A percentile compares a stretch with the other conserved stretches of the same genome.
Evolutionary conservation across 1,140 invertebrate species (phyloP).

Genomic region (Brachionus rubens): DNA sequence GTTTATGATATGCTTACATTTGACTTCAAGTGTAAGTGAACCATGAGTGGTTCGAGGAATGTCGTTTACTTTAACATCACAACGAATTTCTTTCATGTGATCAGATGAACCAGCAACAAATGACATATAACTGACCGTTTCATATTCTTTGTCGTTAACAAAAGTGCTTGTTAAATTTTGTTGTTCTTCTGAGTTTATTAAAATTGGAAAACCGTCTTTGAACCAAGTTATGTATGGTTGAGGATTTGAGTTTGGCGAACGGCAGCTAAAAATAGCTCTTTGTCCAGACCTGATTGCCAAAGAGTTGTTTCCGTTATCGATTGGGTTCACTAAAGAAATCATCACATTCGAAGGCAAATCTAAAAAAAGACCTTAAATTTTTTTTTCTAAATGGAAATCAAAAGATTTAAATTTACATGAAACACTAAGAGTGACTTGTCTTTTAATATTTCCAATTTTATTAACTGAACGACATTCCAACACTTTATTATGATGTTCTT

Average conservation of each 20-base stretch:
- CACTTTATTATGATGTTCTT: slow-evolving; percentile 28
- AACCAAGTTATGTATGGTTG: slow-evolving; percentile 44
- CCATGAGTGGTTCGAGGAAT: slow-evolving; percentile 35
- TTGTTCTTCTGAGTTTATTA: slow-evolving; percentile 29
- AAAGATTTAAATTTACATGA: slow-evolving; percentile 32
- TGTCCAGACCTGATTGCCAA: neutral
- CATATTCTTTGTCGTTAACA: slow-evolving; percentile 26
- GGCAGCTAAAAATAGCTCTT: slow-evolving; percentile 11
- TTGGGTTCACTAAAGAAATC: neutral
- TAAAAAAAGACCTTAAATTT: slow-evolving; percentile 4
- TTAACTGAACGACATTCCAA: slow-evolving; percentile 23
- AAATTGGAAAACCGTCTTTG: slow-evolving; percentile 26
- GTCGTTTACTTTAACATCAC: slow-evolving; percentile 39
- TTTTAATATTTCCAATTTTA: slow-evolving; percentile 21
- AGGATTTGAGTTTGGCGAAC: slow-evolving; percentile 43
- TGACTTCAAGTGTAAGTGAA: slow-evolving; percentile 22
- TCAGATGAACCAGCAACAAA: slow-evolving; percentile 40
- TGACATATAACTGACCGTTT: slow-evolving; percentile 40
- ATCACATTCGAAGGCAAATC: slow-evolving; percentile 36
- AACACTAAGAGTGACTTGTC: slow-evolving; percentile 24
- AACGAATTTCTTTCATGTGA: slow-evolving; percentile 43
- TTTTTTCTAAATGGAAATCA: neutral
- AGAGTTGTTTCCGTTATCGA: slow-evolving; percentile 1
- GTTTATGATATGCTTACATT: neutral
- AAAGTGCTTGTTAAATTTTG: slow-evolving; percentile 36